Evolutionary conservation across 1,140 invertebrate species (phyloP).

Genomic region (Magallana ariakensis): DNA sequence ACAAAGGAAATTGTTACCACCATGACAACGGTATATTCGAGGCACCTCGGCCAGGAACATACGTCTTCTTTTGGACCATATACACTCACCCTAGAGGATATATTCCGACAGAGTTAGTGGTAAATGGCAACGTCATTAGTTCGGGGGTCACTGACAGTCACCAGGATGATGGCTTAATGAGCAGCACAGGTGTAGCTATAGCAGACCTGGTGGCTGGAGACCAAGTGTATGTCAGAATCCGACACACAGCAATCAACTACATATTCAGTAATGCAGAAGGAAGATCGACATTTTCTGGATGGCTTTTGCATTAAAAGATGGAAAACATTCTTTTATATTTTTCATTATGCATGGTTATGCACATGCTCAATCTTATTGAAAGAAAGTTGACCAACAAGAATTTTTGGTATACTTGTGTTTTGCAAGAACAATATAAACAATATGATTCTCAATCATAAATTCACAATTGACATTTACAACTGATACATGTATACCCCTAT

Average conservation of each 20-base stretch:
- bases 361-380: too few relatives aligned
- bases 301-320: slow-evolving; percentile 10
- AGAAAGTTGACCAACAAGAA: too few relatives aligned
- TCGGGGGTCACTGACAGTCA: not conserved
- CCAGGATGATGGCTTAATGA: not conserved
- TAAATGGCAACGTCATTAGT: not conserved
- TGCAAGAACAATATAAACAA: too few relatives aligned
- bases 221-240: not conserved
- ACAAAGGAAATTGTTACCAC: slow-evolving; percentile 6
- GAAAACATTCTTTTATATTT: too few relatives aligned
- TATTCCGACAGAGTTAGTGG: not conserved
- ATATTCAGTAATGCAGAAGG: not conserved
- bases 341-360: too few relatives aligned
- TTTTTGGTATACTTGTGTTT: too few relatives aligned
- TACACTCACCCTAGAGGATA: not conserved
- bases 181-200: not conserved
- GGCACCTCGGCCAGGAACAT: not conserved
- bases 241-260: not conserved
- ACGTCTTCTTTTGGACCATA: not conserved
- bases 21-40: slow-evolving; percentile 2
- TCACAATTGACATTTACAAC: too few relatives aligned
- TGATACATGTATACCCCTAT: too few relatives aligned
- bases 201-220: not conserved
- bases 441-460: too few relatives aligned
- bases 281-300: slow-evolving; percentile 8